Conservation (phyloP, 2,888 invertebrate genomes). For the Ormia ochracea region DNA sequence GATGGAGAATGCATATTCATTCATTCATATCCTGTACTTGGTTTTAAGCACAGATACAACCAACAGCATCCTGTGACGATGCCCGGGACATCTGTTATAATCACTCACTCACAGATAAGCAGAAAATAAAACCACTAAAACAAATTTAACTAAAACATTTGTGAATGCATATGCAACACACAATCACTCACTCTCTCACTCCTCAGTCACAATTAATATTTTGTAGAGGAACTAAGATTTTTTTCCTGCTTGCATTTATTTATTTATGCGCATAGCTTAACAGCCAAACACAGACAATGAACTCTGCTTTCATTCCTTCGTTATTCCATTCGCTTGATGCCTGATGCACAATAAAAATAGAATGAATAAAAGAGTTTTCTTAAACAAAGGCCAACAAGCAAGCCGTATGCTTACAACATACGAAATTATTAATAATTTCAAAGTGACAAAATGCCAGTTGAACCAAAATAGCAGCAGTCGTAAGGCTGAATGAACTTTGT, state of each 20-base stretch:
- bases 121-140: conserved; percentile 37
- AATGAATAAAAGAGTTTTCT: conserved; percentile 8
- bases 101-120: conserved; percentile 2
- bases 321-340: conserved; percentile 17
- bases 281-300: background rate
- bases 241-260: conserved; percentile 20
- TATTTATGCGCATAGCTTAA: background rate
- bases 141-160: conserved; percentile 33
- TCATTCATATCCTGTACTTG: conserved; percentile 54
- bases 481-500: conserved; percentile 17
- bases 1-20: conserved; percentile 45
- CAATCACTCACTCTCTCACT: conserved; percentile 4
- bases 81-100: conserved; percentile 61
- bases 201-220: conserved; percentile 48
- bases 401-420: conserved; percentile 27
- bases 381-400: conserved; percentile 34
- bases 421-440: conserved; percentile 55
- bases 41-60: conserved; percentile 31
- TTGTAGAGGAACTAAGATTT: conserved; percentile 38
- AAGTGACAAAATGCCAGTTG: conserved; percentile 50
- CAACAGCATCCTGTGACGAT: conserved; percentile 59
- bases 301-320: background rate
- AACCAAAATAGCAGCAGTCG: conserved; percentile 24
- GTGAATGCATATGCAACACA: conserved; percentile 60
- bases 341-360: background rate